Evolutionary conservation across 2,888 invertebrate genomes (phyloP), one percentile per base, ranked within the genome.

Genomic region (Heliconius charithonia): DNA sequence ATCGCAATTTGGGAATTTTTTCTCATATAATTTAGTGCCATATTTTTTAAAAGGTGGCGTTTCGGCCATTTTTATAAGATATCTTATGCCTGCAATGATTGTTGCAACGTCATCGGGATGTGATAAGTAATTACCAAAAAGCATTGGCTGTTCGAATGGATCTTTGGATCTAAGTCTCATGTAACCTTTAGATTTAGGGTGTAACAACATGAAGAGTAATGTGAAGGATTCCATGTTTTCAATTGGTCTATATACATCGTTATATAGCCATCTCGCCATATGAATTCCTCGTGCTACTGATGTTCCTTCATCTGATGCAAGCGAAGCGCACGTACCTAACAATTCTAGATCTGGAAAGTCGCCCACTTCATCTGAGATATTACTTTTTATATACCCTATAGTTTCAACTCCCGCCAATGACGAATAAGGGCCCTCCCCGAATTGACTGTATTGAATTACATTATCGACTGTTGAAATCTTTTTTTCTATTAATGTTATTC

Each of bases 41-140:
- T 96, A 96, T 82, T 95, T 95, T 82, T 93, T 94, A 89, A 96
- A 96, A 0, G 96, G 93, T 10, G 90, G 88, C 0, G 97, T 96
- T 66, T 95, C 92, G 0, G 96, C 92, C 41, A 97, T 86, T 79
- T 95, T 94, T 62, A 95, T 89, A 16, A 96, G 93, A 81, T 96
- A 95, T 76, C 90, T 85, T 83, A 96, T 95, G 9, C 96, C 96
- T 79, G 96, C 96, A 70, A 96, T 88, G 84, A 96, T 88, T 1
- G 96, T 94, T 32, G 93, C 93, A 1, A 96, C 87, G 83, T 97
- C 97, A 77, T 95, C 90, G 12, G 93, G 93, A 73, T 96, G 94
- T 2, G 96, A 93, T 82, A 97, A 95, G 86, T 97, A 97, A 89
- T 97, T 97, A 0, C 97, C 97, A 84, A 97, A 96, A 79, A 98